These are phyloP conservation scores for Athalia circularis DNA, from an alignment of 2,888 invertebrate species.

Conservation along the genomic window DNA sequence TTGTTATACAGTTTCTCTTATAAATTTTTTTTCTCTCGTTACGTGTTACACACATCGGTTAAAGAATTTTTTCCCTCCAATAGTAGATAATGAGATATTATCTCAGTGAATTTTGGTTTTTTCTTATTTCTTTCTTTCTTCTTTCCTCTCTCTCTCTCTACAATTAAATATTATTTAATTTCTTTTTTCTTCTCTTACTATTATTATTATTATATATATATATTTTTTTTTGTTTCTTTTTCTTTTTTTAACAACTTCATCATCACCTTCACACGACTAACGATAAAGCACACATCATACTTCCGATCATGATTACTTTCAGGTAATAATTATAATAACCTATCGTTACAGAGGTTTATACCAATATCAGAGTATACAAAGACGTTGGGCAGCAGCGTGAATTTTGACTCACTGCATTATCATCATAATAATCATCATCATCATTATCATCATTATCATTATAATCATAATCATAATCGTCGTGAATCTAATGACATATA, in stretches of 20 bases:
- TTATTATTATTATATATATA: background rate
- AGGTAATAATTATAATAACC: too few species aligned
- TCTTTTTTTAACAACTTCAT: background rate
- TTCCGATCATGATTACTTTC: too few species aligned
- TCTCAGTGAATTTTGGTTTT: background rate
- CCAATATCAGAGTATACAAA: too few species aligned
- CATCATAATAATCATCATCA: conserved; percentile 17
- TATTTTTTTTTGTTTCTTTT: background rate
- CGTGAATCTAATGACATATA: conserved; percentile 65
- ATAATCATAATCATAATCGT: conserved; percentile 13
- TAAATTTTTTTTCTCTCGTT: too few species aligned
- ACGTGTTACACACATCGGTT: too few species aligned
- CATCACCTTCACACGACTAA: background rate
- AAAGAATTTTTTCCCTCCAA: background rate
- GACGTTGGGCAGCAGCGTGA: too few species aligned
- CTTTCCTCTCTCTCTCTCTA: too few species aligned
- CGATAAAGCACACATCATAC: too few species aligned
- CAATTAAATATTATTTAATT: too few species aligned
- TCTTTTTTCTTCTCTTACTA: too few species aligned
- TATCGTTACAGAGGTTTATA: too few species aligned
- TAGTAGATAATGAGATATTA: background rate
- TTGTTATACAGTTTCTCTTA: too few species aligned
- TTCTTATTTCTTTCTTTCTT: background rate
- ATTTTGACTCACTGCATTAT: background rate
- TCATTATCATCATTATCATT: conserved; percentile 1